Conservation (phyloP, 1,140 invertebrate species). For the Globodera ellingtonae region DNA sequence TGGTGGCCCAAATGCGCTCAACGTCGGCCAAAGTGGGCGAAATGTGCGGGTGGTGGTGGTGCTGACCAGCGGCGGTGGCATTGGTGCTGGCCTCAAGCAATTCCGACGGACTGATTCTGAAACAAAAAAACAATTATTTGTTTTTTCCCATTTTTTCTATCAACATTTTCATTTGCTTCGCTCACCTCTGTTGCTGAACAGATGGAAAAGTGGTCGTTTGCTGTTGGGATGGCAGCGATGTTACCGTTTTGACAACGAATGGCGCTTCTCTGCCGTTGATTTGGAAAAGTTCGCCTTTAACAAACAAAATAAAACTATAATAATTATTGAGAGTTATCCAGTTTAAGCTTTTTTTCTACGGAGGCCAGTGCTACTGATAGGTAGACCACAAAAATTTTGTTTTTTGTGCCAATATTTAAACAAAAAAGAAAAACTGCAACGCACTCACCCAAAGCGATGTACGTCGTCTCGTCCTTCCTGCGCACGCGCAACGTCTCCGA, state of each 20-base stretch:
- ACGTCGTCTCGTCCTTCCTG: constrained; percentile 23
- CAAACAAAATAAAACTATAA: constrained; percentile 6
- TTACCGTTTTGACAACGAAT: constrained; percentile 18
- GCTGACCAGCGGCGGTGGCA: neutral
- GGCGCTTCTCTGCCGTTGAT: constrained; percentile 44
- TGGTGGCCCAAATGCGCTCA: constrained; percentile 22
- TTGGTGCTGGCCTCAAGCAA: neutral
- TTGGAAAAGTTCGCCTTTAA: constrained; percentile 43
- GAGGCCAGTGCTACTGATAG: too few relatives aligned
- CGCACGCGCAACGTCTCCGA: constrained; percentile 29
- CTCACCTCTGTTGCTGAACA: neutral
- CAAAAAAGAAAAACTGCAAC: neutral
- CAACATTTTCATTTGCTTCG: neutral
- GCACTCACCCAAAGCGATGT: constrained; percentile 33
- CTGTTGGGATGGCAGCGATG: neutral
- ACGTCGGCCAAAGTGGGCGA: constrained; percentile 10
- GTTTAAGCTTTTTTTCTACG: too few relatives aligned
- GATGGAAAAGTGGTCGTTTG: neutral
- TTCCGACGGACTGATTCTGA: constrained; percentile 25
- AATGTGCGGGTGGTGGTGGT: neutral
- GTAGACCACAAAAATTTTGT: too few relatives aligned
- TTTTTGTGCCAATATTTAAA: too few relatives aligned
- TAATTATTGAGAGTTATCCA: constrained; percentile 4
- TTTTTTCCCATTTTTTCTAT: too few relatives aligned
- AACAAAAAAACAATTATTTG: too few relatives aligned